Conservation (phyloP, 2,797 vertebrate genomes). For the Glossophaga mutica region DNA sequence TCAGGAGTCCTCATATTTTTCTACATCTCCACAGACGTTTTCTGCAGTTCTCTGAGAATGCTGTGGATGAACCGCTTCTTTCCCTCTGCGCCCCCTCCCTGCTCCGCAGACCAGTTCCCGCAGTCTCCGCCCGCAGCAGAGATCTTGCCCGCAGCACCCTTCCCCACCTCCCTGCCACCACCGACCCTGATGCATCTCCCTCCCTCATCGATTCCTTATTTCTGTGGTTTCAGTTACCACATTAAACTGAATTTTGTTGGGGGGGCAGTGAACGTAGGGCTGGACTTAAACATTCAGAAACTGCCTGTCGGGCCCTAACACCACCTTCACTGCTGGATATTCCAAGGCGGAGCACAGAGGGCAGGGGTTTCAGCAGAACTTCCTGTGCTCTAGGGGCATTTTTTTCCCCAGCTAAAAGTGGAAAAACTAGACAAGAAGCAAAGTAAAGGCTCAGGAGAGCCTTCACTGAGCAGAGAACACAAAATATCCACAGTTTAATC, state of each 20-base stretch:
- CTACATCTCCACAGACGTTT: not conserved
- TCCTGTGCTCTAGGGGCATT: not conserved
- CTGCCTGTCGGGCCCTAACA: not conserved
- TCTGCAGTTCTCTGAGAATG: not conserved
- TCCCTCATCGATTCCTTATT: not conserved
- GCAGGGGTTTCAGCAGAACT: not conserved
- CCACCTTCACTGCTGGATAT: no score
- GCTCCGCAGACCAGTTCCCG: not conserved
- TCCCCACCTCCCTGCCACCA: no score
- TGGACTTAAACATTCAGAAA: not conserved
- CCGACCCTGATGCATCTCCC: not conserved
- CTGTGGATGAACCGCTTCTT: fast-evolving
- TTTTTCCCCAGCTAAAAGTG: not conserved
- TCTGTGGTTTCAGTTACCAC: not conserved
- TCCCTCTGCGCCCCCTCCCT: not conserved
- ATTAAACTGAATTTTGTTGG: not conserved
- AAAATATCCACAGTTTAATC: not conserved
- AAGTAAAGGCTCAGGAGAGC: not conserved
- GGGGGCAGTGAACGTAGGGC: not conserved
- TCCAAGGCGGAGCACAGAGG: no score
- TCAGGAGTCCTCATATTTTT: not conserved
- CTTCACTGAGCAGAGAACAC: not conserved
- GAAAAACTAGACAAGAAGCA: not conserved
- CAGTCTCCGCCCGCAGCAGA: no score
- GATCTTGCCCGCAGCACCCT: not conserved